Base-by-base conservation (phyloP, 2,888 invertebrate species). In the Drosophila mulleri region DNA sequence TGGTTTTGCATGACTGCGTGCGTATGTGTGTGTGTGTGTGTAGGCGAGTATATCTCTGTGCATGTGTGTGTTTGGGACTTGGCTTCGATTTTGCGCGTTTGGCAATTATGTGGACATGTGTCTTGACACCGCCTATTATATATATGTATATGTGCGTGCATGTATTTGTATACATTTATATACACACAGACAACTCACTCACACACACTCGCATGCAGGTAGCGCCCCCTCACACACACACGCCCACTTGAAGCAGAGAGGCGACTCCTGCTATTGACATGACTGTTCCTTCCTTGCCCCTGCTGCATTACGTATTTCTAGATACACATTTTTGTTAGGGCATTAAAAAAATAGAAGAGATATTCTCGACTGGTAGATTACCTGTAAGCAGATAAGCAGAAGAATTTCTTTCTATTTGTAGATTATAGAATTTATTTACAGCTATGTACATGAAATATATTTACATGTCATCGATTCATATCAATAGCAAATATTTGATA, bases 11-110 rank as follows among this genome's bases (percentile, higher is more conserved):
- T 69, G 56, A 52, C 54, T 58, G 63, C 54, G n/a, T 66, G 39
- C 54, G 26, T 62, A 42, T 29, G 29, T 29, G 29, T 37, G 37
- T 62, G 45, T 60, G 35, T 72, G 45, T 57, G 8, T 50, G 20
- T 60, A 44, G 62, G n/a, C 57, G 11, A 47, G 14, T 50, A 16
- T 61, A 16, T 61, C 16, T 45, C 8, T 57, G 47, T 52, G 11
- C 16, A 26, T 41, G 53, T 69, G 69, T 64, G 32, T 71, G 56
- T 75, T 67, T 65, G 64, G 45, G 50, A 73, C 79, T 85, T 81
- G 79, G 81, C 86, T 88, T 83, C 85, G 88, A 88, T 84, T 84
- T 88, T 85, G 85, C 88, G 84, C 84, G 88, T 84, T 84, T 88
- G 88, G 83, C 88, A 84, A 84, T 84, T 88, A 84, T 84, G 83